Evolutionary conservation across 2,797 vertebrate species (phyloP).

Genomic region (Crenuchus spilurus): DNA sequence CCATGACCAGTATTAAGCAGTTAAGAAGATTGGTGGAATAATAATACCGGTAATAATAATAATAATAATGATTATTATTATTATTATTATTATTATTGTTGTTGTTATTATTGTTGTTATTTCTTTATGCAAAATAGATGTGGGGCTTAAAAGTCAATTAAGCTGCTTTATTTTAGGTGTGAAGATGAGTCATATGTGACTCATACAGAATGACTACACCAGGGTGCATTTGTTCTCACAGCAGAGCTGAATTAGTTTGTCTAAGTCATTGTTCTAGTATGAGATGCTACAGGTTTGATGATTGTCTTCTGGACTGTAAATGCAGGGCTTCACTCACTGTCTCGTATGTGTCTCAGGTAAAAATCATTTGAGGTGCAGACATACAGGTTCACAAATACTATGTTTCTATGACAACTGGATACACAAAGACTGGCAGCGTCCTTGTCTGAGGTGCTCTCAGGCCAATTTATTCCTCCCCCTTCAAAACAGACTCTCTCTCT

Average conservation of each 20-base stretch:
- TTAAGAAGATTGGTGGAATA: no score
- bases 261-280: neutral
- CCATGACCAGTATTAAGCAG: no score
- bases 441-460: slow-evolving; percentile 36
- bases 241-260: neutral
- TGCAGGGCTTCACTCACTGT: slow-evolving; percentile 13
- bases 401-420: slow-evolving; percentile 64
- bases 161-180: no score
- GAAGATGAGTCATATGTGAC: no score
- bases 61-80: no score
- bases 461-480: slow-evolving; percentile 58
- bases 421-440: slow-evolving; percentile 40
- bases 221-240: no score
- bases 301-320: neutral
- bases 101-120: no score
- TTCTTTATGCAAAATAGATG: no score
- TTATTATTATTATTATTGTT: no score
- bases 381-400: slow-evolving; percentile 49
- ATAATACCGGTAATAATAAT: no score
- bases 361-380: slow-evolving; percentile 46
- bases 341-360: slow-evolving; percentile 45
- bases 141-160: no score
- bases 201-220: no score
- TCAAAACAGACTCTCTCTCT: slow-evolving; percentile 37
- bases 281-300: neutral